Evolutionary conservation across 2,797 vertebrate species (phyloP).

Genomic region (Hyperoplus lanceolatus): DNA sequence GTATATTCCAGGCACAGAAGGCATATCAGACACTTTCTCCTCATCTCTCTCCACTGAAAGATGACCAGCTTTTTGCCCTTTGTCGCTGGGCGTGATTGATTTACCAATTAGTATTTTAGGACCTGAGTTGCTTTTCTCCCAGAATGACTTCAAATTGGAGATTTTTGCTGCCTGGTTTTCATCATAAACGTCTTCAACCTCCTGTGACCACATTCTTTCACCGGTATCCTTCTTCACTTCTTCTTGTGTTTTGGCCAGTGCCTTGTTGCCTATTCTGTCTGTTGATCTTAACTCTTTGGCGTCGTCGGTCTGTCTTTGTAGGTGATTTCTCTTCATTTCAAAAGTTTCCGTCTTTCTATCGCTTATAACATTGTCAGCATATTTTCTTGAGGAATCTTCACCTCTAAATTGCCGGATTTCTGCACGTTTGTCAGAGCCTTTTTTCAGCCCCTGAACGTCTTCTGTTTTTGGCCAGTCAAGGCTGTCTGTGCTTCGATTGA

Average conservation of each 20-base stretch:
- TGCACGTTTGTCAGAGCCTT: constrained; percentile 38
- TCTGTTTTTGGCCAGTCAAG: constrained; percentile 72
- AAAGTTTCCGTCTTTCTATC: constrained; percentile 40
- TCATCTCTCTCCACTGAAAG: constrained; percentile 37
- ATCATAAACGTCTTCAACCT: constrained; percentile 47
- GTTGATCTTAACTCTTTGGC: constrained; percentile 40
- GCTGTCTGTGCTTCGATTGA: constrained; percentile 90
- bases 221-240: constrained; percentile 31
- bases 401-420: constrained; percentile 38
- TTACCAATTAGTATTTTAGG: constrained; percentile 74
- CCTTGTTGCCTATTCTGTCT: constrained; percentile 38
- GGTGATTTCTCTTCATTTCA: constrained; percentile 40
- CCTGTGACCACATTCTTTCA: constrained; percentile 39
- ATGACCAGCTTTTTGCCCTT: constrained; percentile 43
- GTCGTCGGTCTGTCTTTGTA: constrained; percentile 27
- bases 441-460: constrained; percentile 36
- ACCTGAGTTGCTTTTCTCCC: constrained; percentile 85
- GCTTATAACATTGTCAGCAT: constrained; percentile 14
- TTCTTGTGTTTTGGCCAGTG: constrained; percentile 47
- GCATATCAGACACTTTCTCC: constrained; percentile 31
- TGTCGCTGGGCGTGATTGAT: constrained; percentile 58
- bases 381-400: constrained; percentile 51
- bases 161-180: constrained; percentile 81
- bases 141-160: constrained; percentile 89
- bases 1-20: constrained; percentile 35